Base-by-base conservation (phyloP, 2,888 invertebrate species). In the Pollenia amentaria region DNA sequence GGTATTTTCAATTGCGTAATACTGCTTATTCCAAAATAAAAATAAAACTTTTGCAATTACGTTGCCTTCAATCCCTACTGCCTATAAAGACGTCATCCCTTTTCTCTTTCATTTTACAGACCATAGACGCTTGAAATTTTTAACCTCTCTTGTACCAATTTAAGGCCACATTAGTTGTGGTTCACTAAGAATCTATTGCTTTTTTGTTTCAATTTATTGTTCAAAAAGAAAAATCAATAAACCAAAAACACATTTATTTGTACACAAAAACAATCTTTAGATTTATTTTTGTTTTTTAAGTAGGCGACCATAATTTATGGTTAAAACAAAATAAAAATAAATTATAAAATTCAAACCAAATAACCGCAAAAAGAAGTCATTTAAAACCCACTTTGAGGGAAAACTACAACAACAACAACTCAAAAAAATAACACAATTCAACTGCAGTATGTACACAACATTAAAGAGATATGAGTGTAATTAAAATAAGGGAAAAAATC, bases 281-380 rank as follows among this genome's bases (percentile, higher is more conserved):
- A 69, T 51, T 38, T 38, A 67, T 18, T 40, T 38, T 8, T 40
- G 3, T 18, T 40, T 81, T 73, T 70, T 67, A 72, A 77, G 64
- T 57, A 75, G 73, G 42, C 78, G 53, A 64, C 82, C 85, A 86
- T 75, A 78, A 82, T 82, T 86, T 55, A 86, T 82, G 78, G 69
- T 18, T 69, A n/a, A 70, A 60, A 48, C 48, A 51, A 82, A 82
- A 62, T 21, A 62, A 38, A 76, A 75, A 60, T 84, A 65, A 38
- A 51, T 73, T 48, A 73, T 65, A 67, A 53, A 72, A 57, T 46
- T 69, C 29, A 65, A 78, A 67, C 55, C 64, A 70, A 70, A 65
- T 16, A 55, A 84, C 73, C 73, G 14, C 84, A 79, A 67, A 73
- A 65, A 29, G 44, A 51, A 78, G 73, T 73, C 73, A 67, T 73